phyloP scores from a whole-genome alignment of 1,140 invertebrate genomes.

The Chionoecetes opilio region DNA sequence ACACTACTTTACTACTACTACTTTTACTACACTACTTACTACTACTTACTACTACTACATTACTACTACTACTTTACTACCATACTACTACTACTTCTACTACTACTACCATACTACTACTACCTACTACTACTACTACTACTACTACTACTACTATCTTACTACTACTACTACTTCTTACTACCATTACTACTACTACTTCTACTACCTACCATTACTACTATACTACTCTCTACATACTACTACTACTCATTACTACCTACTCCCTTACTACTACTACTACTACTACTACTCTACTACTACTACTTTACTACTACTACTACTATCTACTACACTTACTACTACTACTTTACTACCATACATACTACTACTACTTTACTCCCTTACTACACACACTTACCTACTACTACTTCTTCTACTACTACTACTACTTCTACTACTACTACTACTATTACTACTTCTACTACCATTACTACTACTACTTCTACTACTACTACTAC shows the following conservation, averaged over 20 bases:
- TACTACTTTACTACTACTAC: constrained; percentile 7
- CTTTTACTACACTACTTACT: too few relatives aligned
- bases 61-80: neutral
- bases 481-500: neutral
- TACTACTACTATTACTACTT: neutral
- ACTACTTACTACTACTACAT: too few relatives aligned
- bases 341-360: neutral
- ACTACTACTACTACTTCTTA: too few relatives aligned
- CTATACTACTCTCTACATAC: too few relatives aligned
- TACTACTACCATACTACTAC: neutral
- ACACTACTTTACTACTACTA: too few relatives aligned
- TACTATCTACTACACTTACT: neutral
- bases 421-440: constrained; percentile 1
- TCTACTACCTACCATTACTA: too few relatives aligned
- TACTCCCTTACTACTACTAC: neutral
- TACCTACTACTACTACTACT: neutral
- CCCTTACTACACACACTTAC: too few relatives aligned
- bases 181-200: too few relatives aligned
- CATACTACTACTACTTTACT: too few relatives aligned
- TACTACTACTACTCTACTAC: constrained; percentile 1
- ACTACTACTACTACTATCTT: constrained; percentile 12
- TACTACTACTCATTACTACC: neutral
- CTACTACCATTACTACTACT: neutral
- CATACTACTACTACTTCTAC: neutral
- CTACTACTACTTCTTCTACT: neutral